Evolutionary conservation across 2,888 invertebrate genomes (phyloP).

Genomic region (Leptinotarsa peninsularis): DNA sequence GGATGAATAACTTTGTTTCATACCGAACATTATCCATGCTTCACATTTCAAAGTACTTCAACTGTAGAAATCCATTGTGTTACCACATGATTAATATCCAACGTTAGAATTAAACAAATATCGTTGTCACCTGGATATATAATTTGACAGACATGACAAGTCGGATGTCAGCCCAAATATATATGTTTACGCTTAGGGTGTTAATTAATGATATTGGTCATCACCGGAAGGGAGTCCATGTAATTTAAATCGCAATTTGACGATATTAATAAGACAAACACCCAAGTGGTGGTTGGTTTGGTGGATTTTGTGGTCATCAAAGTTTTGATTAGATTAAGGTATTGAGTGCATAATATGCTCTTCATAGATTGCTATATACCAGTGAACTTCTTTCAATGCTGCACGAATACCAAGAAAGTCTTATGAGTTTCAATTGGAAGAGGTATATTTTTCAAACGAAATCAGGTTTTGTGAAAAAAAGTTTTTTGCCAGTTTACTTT

Average conservation of each 20-base stretch:
- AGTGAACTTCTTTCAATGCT: too few species aligned
- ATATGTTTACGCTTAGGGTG: constrained; percentile 6
- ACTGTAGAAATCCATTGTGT: background rate
- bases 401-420: too few species aligned
- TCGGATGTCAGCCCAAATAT: constrained; percentile 13
- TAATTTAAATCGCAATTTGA: constrained; percentile 23
- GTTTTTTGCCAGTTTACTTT: too few species aligned
- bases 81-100: background rate
- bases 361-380: too few species aligned
- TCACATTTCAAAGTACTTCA: background rate
- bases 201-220: constrained; percentile 30
- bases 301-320: background rate
- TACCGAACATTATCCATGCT: background rate
- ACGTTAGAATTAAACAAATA: constrained; percentile 10
- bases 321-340: too few species aligned
- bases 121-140: constrained; percentile 18
- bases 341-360: too few species aligned
- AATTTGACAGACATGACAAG: constrained; percentile 20
- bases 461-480: too few species aligned
- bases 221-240: background rate
- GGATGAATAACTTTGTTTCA: too few species aligned
- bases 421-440: too few species aligned
- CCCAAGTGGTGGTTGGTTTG: background rate
- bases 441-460: too few species aligned
- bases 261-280: constrained; percentile 21